A percentile compares a stretch with the other conserved stretches of the same genome.
phyloP scores from a whole-genome alignment of 2,113 vertebrate genomes.

The Quiscalus mexicanus region DNA sequence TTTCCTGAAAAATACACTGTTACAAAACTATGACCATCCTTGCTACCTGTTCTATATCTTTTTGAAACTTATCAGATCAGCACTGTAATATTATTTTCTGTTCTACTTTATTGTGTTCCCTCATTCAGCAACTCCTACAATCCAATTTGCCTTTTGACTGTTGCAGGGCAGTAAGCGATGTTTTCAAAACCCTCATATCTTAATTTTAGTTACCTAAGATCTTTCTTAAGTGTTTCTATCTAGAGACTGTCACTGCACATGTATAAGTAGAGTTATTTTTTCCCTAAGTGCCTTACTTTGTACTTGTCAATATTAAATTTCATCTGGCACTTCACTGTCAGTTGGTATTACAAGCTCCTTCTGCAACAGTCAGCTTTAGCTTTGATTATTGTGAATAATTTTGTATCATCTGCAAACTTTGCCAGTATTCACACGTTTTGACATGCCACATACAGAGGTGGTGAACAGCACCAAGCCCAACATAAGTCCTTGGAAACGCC shows the following conservation, averaged over 20 bases:
- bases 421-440: neutral
- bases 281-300: conserved; percentile 32
- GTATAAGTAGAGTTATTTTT: conserved; percentile 50
- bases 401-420: conserved; percentile 14
- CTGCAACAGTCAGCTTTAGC: conserved; percentile 44
- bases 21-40: neutral
- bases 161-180: neutral
- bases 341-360: conserved; percentile 29
- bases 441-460: neutral
- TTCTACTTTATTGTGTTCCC: neutral
- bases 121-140: neutral
- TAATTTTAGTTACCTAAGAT: neutral
- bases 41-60: neutral
- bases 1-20: neutral
- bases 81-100: neutral
- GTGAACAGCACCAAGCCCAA: neutral
- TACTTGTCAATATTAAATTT: conserved; percentile 52
- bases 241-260: neutral
- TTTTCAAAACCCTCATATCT: conserved; percentile 24
- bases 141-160: neutral
- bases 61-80: neutral
- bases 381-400: conserved; percentile 40
- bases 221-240: conserved; percentile 15
- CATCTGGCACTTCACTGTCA: conserved; percentile 40
- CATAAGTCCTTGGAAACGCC: neutral